Conservation (phyloP, 2,888 invertebrate genomes). For the Rapana venosa region DNA sequence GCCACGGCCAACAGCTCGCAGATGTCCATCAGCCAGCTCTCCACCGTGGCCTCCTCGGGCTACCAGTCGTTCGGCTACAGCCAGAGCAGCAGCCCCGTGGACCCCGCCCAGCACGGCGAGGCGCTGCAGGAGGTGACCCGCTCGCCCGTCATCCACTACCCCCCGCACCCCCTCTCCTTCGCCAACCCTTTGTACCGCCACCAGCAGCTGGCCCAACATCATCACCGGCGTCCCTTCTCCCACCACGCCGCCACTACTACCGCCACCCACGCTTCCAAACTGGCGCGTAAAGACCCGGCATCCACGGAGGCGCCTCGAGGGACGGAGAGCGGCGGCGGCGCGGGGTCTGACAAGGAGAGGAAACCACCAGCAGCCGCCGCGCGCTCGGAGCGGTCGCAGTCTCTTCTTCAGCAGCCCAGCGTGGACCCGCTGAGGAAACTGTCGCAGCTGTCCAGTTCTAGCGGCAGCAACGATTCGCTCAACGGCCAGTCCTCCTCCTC, state of each 20-base stretch:
- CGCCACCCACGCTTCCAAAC: not conserved
- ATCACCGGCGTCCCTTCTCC: constrained; percentile 25
- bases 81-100: constrained; percentile 79
- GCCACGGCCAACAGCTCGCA: constrained; percentile 79
- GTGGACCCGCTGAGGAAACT: constrained; percentile 63
- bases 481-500: constrained; percentile 39
- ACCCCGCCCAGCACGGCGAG: not conserved
- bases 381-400: not conserved
- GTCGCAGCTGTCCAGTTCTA: constrained; percentile 66
- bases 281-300: too few species aligned
- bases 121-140: constrained; percentile 53
- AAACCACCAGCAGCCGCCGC: too few species aligned
- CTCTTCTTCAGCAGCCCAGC: constrained; percentile 3
- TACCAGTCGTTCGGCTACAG: constrained; percentile 93
- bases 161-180: constrained; percentile 83
- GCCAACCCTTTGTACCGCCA: constrained; percentile 89
- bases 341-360: too few species aligned
- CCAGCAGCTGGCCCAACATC: constrained; percentile 49
- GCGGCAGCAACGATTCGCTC: constrained; percentile 67
- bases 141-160: constrained; percentile 61
- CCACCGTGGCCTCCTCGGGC: constrained; percentile 83
- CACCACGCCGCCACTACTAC: not conserved
- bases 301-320: not conserved
- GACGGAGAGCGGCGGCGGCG: not conserved
- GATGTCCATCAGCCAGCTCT: constrained; percentile 86